These are phyloP conservation scores for Festucalex cinctus DNA, from an alignment of 2,113 vertebrate genomes.

Conservation along the genomic window DNA sequence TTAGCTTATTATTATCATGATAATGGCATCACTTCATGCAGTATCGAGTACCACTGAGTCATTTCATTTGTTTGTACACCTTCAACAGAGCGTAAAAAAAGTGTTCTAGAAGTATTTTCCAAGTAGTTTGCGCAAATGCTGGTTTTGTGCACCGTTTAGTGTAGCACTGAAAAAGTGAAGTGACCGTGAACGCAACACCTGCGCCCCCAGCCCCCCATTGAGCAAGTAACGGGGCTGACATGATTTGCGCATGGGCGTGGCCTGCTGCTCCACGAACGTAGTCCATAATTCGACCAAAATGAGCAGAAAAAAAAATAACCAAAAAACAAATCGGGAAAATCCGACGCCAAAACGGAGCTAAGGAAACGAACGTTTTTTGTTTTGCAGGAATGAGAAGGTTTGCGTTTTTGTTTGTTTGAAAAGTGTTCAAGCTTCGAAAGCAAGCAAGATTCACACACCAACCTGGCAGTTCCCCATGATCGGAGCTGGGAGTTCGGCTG, in stretches of 20 bases:
- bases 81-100: too few species aligned
- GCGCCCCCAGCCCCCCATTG: not conserved
- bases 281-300: not conserved
- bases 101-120: too few species aligned
- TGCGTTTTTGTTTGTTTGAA: not conserved
- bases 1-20: too few species aligned
- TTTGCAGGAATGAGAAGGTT: not conserved
- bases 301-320: not conserved
- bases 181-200: not conserved
- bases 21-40: too few species aligned
- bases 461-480: slow-evolving; percentile 78
- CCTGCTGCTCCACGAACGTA: not conserved
- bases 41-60: too few species aligned
- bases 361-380: not conserved
- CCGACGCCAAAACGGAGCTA: not conserved
- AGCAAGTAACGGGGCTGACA: not conserved
- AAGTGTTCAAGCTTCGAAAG: not conserved
- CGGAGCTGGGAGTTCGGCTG: not conserved
- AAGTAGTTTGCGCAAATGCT: too few species aligned
- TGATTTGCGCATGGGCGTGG: not conserved
- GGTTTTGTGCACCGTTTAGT: too few species aligned
- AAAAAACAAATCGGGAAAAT: not conserved
- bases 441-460: slow-evolving; percentile 11
- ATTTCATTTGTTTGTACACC: too few species aligned
- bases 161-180: not conserved